Percentiles rank a stretch among this genome's conserved stretches.
Conservation (phyloP, 2,113 vertebrate genomes). For the Rafetus swinhoei region DNA sequence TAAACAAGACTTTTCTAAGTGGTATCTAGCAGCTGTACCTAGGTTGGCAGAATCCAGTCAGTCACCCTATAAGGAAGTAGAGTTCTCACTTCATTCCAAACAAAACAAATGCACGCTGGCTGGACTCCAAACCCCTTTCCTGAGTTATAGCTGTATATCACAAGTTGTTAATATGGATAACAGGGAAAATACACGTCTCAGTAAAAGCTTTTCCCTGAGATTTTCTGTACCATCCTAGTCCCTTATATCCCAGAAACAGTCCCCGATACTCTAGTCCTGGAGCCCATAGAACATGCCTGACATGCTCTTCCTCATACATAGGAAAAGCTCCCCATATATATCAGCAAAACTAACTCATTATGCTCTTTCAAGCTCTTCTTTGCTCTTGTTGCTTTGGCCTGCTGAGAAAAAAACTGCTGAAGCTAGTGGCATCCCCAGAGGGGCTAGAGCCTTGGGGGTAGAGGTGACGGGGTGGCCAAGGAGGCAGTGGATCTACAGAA, state of each 20-base stretch:
- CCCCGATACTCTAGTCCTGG: not conserved
- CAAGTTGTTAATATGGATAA: not conserved
- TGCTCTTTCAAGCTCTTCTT: not conserved
- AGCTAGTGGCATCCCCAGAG: not conserved
- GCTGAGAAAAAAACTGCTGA: not conserved
- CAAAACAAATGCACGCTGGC: not conserved
- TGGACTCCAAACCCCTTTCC: not conserved
- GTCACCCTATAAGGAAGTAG: accelerated
- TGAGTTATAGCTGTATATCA: not conserved
- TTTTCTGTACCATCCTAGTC: not conserved
- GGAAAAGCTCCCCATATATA: not conserved
- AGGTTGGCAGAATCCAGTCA: not conserved
- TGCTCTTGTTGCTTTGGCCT: not conserved
- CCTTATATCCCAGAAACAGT: not conserved
- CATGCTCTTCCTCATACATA: not conserved
- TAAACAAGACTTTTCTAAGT: not conserved
- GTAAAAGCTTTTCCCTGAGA: not conserved
- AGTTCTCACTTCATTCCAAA: not conserved
- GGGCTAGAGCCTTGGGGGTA: not conserved
- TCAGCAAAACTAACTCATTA: not conserved
- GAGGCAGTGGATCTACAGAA: not conserved
- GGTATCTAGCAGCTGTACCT: not conserved
- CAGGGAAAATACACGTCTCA: not conserved
- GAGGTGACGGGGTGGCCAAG: not conserved
- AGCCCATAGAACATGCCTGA: not conserved